Conservation (phyloP, 2,888 invertebrate species). For the Sphaerophoria rueppellii region DNA sequence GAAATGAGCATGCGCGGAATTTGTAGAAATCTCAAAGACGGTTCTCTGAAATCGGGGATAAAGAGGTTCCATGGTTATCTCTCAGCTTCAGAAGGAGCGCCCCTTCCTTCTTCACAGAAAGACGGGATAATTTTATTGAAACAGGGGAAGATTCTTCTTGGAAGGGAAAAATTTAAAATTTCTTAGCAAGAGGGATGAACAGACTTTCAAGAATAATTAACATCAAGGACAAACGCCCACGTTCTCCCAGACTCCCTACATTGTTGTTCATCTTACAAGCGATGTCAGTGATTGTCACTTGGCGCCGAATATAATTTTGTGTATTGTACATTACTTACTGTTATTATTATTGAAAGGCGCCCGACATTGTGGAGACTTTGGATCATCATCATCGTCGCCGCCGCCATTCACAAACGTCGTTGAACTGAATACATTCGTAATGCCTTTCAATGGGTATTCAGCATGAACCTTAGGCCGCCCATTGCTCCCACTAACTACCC, state of each 20-base stretch:
- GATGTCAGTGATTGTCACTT: conserved; percentile 52
- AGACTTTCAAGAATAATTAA: conserved; percentile 11
- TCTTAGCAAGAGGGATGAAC: conserved; percentile 18
- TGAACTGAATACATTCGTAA: not conserved
- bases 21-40: conserved; percentile 11
- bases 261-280: conserved; percentile 18
- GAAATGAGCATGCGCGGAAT: conserved; percentile 61
- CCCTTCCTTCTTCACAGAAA: too few species aligned
- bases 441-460: conserved; percentile 58
- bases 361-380: conserved; percentile 68
- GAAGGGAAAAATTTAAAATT: conserved; percentile 14
- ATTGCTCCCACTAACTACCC: conserved; percentile 24
- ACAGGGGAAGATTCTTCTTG: conserved; percentile 36
- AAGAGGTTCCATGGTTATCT: not conserved
- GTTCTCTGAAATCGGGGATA: not conserved
- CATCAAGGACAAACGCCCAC: conserved; percentile 39
- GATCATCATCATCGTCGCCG: not conserved
- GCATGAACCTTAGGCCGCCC: conserved; percentile 55
- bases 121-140: conserved; percentile 28
- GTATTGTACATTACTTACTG: conserved; percentile 17
- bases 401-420: not conserved
- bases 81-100: not conserved
- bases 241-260: conserved; percentile 25
- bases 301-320: conserved; percentile 70
- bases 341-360: conserved; percentile 53